phyloP scores from a whole-genome alignment of 2,797 vertebrate species.

The Hydrophis major region DNA sequence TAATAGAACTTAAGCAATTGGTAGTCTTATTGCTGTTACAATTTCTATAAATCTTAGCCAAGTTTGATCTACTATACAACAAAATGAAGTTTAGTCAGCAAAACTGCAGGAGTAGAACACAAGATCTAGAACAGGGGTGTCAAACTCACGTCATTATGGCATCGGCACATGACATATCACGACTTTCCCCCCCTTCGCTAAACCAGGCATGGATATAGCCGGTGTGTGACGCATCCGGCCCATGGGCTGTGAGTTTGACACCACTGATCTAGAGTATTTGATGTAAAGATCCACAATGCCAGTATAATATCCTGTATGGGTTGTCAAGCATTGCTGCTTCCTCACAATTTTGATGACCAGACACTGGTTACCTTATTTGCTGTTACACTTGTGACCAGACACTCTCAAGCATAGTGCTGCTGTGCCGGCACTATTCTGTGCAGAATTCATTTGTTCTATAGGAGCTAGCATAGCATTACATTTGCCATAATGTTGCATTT shows the following conservation, averaged over 20 bases:
- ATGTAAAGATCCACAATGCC: not conserved
- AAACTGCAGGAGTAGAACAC: not conserved
- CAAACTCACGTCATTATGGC: too few relatives aligned
- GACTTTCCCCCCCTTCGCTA: too few relatives aligned
- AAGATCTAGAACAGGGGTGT: too few relatives aligned
- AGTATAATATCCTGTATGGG: not conserved
- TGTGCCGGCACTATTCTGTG: not conserved
- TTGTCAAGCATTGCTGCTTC: not conserved
- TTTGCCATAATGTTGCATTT: not conserved
- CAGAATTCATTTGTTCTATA: not conserved
- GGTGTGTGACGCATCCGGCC: too few relatives aligned
- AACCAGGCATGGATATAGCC: too few relatives aligned
- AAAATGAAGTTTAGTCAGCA: not conserved
- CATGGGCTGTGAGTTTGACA: too few relatives aligned
- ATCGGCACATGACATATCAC: too few relatives aligned
- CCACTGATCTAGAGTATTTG: not conserved
- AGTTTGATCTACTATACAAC: too few relatives aligned
- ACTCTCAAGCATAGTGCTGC: not conserved
- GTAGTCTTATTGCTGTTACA: not conserved
- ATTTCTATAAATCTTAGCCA: not conserved
- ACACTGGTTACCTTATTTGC: not conserved
- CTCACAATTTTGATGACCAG: not conserved
- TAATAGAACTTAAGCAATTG: not conserved
- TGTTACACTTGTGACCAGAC: not conserved
- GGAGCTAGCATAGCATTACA: not conserved